Evolutionary conservation across 2,797 vertebrate species (phyloP), one percentile per base, ranked within the genome.

Genomic region (Synaphobranchus kaupii): DNA sequence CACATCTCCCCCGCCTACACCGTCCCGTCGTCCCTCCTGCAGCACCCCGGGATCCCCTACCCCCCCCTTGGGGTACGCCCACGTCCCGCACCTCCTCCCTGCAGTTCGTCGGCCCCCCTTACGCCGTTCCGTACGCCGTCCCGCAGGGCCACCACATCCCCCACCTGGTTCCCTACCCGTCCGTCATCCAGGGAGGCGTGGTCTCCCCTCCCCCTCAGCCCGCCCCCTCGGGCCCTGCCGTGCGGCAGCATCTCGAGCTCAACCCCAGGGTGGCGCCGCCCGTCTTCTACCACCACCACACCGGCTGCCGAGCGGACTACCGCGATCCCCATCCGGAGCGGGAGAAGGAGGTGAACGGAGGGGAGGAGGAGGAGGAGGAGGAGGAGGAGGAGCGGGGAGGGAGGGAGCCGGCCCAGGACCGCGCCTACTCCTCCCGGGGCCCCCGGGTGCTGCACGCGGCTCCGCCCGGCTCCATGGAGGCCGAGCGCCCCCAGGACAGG

Each of bases 41-140:
- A 98, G 92, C 98, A 99, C 87, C 95, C 97, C 0, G 97, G 96
- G 31, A 94, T 99, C 90, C 92, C 97, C 66, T 99, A 98, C 89
- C 96, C 98, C 17, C 17, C 94, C 97, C 20, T 94, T 99, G 60
- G 97, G 98, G 91, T 99, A 98, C 54, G 94, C 98, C 56, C 98
- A 98, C 91, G 97, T 99, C 89, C 97, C 98, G 0, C 97, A 98
- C 81, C 81, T 95, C 97, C 4, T 97, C 98, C 9, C 93, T 99
- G 34, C 98, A 99, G 93, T 97, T 99, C 89, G 96, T 99, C 7
- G 97, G 98, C 87, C 96, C 98, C 39, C 97, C 97, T 15, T 99
- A 99, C 78, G 96, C 97, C 0, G 96, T 99, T 92, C 98, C 98
- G 85, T 99, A 99, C 1, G 96, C 98, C 90, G 95, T 98, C 84